Base-by-base conservation (phyloP, 2,888 invertebrate genomes). In the Nemurella pictetii region DNA sequence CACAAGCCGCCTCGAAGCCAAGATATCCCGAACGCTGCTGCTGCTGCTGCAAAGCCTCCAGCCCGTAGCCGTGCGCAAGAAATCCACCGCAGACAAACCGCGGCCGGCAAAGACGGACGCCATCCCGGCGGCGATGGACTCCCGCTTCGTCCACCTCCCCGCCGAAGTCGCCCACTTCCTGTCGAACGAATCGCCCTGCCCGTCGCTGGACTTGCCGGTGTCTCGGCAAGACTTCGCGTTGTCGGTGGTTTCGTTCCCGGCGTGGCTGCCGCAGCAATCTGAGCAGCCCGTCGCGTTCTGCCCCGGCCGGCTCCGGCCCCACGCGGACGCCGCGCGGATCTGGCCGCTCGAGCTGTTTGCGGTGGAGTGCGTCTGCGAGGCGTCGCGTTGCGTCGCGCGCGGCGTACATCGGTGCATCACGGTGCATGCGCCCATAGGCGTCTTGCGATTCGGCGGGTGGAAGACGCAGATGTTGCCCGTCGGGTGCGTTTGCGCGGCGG, bases 331-430 rank as follows among this genome's bases (percentile, higher is more conserved):
- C 7, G 77, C 80, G 15, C 80, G 84, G 29, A n/a, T 81, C 25
- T 84, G 85, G 85, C 84, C 85, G 0, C 84, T 32, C 29, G 36
- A 55, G 0, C 20, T 85, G 26, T 55, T 85, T 1, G 81, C 74
- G 25, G 85, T 85, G 0, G 85, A 84, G 2, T 85, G 84, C 29
- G 74, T 84, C 1, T 85, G 85, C 78, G 81, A 84, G 80, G 55
- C 80, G 9, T 35, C 35, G 15, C 84, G 84, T 5, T 84, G 85
- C 55, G 36, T 35, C n/a, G 36, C 26, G 29, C 75, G 74, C 2
- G 84, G 85, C n/a, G 35, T 72, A 12, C 77, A 81, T 78, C 77
- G 77, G 0, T 85, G 85, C 84, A 30, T 84, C 36, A 84, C 85
- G 4, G 81, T 85, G 7, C 80, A 80, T 2, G 28, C 28, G 4